Evolutionary conservation across 2,888 invertebrate genomes (phyloP).

Genomic region (Therioaphis trifolii): DNA sequence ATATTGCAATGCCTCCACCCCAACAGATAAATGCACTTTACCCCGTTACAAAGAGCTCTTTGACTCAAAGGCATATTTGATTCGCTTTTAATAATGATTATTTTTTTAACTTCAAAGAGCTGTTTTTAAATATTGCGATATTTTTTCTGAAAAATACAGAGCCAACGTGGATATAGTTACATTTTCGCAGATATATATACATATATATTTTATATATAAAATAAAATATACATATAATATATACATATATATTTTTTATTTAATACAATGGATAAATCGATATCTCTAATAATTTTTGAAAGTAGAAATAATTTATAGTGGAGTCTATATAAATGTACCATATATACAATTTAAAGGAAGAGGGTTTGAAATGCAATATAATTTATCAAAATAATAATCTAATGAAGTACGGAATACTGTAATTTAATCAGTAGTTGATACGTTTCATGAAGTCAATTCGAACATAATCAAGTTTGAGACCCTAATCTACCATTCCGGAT

Average conservation of each 20-base stretch:
- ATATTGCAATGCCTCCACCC: conserved; percentile 54
- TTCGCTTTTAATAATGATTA: conserved; percentile 62
- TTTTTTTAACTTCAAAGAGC: conserved; percentile 56
- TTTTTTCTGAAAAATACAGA: conserved; percentile 32
- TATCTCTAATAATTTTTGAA: too few species aligned
- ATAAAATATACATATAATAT: conserved; percentile 7
- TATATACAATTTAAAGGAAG: not conserved
- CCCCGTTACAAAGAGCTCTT: conserved; percentile 59
- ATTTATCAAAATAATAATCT: conserved; percentile 7
- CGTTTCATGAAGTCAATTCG: conserved; percentile 34
- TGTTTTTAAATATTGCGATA: conserved; percentile 43
- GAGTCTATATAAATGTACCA: too few species aligned
- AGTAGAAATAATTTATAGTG: too few species aligned
- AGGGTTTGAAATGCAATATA: conserved; percentile 27
- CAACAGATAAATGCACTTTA: conserved; percentile 61
- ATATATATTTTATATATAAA: not conserved
- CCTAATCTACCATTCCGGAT: conserved; percentile 42
- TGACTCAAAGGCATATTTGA: conserved; percentile 62
- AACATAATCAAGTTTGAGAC: conserved; percentile 42
- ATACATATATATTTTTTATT: not conserved
- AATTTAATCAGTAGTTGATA: conserved; percentile 25
- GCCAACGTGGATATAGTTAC: conserved; percentile 4
- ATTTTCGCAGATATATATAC: conserved; percentile 27
- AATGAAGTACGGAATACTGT: conserved; percentile 20
- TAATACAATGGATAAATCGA: too few species aligned